A percentile compares a stretch with the other conserved stretches of the same genome.
Conservation (phyloP, 2,888 invertebrate genomes). For the Amphipoea lucens region DNA sequence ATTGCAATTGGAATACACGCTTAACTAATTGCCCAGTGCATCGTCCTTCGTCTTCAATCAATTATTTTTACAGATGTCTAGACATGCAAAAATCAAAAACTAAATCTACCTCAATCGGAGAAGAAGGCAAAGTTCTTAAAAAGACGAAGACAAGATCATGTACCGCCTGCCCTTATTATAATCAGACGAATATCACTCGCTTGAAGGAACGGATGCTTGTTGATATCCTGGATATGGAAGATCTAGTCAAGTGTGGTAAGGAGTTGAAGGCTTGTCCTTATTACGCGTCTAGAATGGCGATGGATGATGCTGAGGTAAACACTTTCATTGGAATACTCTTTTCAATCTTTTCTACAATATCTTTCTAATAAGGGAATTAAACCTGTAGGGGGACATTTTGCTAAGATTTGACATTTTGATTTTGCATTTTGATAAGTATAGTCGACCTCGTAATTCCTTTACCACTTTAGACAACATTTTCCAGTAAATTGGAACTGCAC, state of each 20-base stretch:
- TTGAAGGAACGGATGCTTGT: constrained; percentile 92
- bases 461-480: background rate
- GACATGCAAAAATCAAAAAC: constrained; percentile 93
- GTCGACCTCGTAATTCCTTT: background rate
- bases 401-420: background rate
- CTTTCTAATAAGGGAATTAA: background rate
- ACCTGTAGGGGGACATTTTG: background rate
- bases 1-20: no score
- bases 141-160: constrained; percentile 89
- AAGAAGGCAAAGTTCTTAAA: constrained; percentile 91
- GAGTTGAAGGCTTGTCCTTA: constrained; percentile 96
- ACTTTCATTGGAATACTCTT: background rate
- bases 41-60: no score
- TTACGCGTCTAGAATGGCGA: constrained; percentile 96
- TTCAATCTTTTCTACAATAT: background rate
- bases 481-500: background rate
- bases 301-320: constrained; percentile 94
- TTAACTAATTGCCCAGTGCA: no score
- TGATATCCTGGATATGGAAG: constrained; percentile 96
- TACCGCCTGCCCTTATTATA: constrained; percentile 93
- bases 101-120: constrained; percentile 89
- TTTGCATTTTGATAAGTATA: background rate
- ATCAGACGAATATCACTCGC: constrained; percentile 91
- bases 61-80: constrained; percentile 91
- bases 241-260: constrained; percentile 93